phyloP scores from a whole-genome alignment of 2,113 vertebrate genomes.

The Galemys pyrenaicus region DNA sequence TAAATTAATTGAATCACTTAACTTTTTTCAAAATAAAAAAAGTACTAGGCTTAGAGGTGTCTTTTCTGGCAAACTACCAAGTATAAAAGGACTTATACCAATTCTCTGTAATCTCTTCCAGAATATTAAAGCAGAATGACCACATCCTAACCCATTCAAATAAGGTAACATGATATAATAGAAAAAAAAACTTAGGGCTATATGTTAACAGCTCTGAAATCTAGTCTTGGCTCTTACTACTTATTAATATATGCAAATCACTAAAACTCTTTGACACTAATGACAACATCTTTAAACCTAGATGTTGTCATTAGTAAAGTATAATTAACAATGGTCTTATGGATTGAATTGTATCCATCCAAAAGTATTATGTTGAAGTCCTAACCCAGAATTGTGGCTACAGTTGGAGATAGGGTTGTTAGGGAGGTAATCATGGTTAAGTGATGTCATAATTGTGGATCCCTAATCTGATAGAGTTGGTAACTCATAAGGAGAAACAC shows the following conservation, averaged over 20 bases:
- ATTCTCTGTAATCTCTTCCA: too few relatives aligned
- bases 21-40: neutral
- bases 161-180: neutral
- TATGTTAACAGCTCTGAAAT: neutral
- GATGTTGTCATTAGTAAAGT: neutral
- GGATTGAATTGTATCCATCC: neutral
- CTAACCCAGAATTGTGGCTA: too few relatives aligned
- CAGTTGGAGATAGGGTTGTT: neutral
- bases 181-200: neutral
- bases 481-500: slow-evolving; percentile 44
- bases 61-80: neutral
- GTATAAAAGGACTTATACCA: neutral
- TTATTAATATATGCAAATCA: neutral
- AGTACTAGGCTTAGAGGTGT: neutral
- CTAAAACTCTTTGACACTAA: neutral
- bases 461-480: neutral
- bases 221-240: neutral
- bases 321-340: neutral
- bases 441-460: neutral
- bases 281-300: slow-evolving; percentile 8
- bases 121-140: neutral
- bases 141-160: neutral
- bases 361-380: too few relatives aligned
- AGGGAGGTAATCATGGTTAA: neutral
- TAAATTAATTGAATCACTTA: neutral